Evolutionary conservation across 1,140 invertebrate genomes (phyloP).

Genomic region (Brachionus sp.): DNA sequence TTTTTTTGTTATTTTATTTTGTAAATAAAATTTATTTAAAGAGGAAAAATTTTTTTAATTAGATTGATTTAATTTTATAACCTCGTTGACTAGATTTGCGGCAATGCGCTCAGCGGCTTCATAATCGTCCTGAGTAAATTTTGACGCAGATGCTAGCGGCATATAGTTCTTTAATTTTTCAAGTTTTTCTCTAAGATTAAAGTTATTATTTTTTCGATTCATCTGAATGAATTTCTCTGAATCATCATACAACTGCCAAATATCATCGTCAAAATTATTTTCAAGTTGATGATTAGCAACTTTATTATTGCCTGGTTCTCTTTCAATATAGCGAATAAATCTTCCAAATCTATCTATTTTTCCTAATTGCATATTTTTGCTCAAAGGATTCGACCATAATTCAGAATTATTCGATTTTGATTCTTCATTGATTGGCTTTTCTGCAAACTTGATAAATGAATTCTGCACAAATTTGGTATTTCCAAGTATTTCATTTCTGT

Average conservation of each 20-base stretch:
- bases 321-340: neutral
- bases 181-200: neutral
- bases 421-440: neutral
- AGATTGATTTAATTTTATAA: neutral
- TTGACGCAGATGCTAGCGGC: neutral
- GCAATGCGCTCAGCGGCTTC: conserved; percentile 2
- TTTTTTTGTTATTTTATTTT: neutral
- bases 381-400: conserved; percentile 27
- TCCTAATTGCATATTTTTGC: neutral
- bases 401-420: neutral
- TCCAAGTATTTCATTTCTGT: neutral
- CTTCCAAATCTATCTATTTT: neutral
- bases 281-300: neutral
- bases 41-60: neutral
- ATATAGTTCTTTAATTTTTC: neutral
- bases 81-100: conserved; percentile 25
- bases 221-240: neutral
- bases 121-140: conserved; percentile 6
- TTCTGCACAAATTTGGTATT: neutral
- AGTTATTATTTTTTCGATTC: neutral
- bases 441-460: neutral
- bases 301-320: neutral
- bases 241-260: conserved; percentile 7
- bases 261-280: neutral
- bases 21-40: neutral